These are phyloP conservation scores for Melanotaenia boesemani DNA, from an alignment of 2,797 vertebrate genomes.

Conservation along the genomic window DNA sequence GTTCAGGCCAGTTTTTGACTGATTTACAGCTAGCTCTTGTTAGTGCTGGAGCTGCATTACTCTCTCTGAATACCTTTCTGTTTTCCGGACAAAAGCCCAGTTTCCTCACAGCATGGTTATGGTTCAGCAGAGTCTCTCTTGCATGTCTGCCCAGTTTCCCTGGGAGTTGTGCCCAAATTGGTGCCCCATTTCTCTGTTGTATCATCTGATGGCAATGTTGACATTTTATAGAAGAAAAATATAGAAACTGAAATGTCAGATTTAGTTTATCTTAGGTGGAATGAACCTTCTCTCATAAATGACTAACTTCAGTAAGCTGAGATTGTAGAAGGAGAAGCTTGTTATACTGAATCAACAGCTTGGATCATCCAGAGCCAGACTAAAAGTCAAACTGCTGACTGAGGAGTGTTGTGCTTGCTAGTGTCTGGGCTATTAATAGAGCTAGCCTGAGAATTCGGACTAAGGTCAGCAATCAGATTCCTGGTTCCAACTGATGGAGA, in stretches of 20 bases:
- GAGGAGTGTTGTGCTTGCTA: slow-evolving; percentile 72
- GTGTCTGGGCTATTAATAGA: slow-evolving; percentile 84
- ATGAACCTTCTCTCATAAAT: slow-evolving; percentile 21
- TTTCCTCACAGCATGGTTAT: slow-evolving; percentile 41
- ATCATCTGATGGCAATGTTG: slow-evolving; percentile 26
- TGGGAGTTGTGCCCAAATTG: slow-evolving; percentile 52
- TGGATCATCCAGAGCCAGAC: slow-evolving; percentile 55
- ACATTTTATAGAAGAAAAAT: not conserved
- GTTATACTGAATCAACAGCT: slow-evolving; percentile 46
- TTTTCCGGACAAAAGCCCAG: slow-evolving; percentile 41
- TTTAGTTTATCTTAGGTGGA: slow-evolving; percentile 13
- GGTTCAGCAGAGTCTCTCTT: slow-evolving; percentile 13
- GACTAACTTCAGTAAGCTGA: slow-evolving; percentile 26
- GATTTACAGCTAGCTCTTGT: slow-evolving; percentile 51
- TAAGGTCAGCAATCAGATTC: slow-evolving; percentile 82
- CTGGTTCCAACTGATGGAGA: slow-evolving; percentile 69
- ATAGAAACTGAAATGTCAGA: not conserved
- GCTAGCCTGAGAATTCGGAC: slow-evolving; percentile 84
- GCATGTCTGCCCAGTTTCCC: slow-evolving; percentile 49
- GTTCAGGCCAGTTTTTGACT: slow-evolving; percentile 23
- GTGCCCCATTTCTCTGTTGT: slow-evolving; percentile 53
- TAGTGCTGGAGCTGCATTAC: slow-evolving; percentile 34
- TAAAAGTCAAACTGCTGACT: slow-evolving; percentile 69
- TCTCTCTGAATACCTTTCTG: slow-evolving; percentile 40
- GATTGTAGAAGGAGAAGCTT: slow-evolving; percentile 14